Percentiles rank a stretch among this genome's conserved stretches.
phyloP scores from a whole-genome alignment of 1,140 invertebrate genomes.

The Propsilocerus akamusi region DNA sequence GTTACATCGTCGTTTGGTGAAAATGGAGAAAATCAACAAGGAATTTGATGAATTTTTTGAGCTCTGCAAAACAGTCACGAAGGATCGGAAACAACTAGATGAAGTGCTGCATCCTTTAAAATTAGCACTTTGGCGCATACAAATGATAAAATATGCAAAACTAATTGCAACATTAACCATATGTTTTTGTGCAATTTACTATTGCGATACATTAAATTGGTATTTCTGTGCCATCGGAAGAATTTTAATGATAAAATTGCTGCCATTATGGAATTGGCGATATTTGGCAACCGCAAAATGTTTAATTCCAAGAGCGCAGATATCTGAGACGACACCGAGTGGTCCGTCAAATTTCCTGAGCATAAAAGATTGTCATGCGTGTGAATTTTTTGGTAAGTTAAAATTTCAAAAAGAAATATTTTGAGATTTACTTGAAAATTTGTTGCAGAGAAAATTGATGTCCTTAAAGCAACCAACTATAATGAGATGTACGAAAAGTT shows the following conservation, averaged over 20 bases:
- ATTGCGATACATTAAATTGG: neutral
- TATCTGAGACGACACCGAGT: neutral
- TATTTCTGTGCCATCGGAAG: neutral
- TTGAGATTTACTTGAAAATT: neutral
- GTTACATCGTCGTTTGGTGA: too few relatives aligned
- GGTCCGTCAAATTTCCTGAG: neutral
- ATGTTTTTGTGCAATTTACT: neutral
- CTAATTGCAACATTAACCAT: neutral
- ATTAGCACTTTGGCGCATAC: neutral
- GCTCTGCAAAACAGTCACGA: neutral
- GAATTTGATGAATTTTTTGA: conserved; percentile 3
- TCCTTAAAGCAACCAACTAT: neutral
- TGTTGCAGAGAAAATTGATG: neutral
- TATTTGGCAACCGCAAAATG: neutral
- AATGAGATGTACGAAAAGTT: neutral
- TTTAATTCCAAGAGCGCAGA: neutral
- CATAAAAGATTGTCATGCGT: neutral
- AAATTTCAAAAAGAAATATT: neutral
- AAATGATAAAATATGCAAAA: neutral
- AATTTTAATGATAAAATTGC: neutral
- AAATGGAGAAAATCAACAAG: neutral
- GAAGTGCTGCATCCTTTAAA: neutral
- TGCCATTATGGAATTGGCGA: neutral
- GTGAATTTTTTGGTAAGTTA: neutral
- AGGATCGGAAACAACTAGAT: neutral